phyloP scores from a whole-genome alignment of 2,797 vertebrate genomes.

The Oceanodroma leucorhoa region DNA sequence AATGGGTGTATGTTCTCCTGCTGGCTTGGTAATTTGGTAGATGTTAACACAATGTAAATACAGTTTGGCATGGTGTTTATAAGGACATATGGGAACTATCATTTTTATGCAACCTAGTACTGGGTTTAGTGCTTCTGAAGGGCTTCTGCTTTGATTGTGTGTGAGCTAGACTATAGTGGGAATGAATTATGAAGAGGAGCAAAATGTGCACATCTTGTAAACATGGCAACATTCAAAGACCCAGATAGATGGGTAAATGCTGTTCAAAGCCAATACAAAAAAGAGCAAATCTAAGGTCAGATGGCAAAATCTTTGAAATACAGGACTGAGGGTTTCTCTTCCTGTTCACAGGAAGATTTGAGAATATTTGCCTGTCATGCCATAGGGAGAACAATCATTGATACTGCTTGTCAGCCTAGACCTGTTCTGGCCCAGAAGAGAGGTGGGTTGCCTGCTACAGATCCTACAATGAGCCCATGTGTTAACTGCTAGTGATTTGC shows the following conservation, averaged over 20 bases:
- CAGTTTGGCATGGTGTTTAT: constrained; percentile 41
- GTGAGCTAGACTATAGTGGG: constrained; percentile 29
- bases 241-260: constrained; percentile 33
- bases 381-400: neutral
- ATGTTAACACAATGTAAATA: constrained; percentile 67
- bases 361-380: neutral
- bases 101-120: constrained; percentile 30
- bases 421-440: neutral
- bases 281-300: constrained; percentile 6
- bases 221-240: constrained; percentile 17
- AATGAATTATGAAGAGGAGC: constrained; percentile 49
- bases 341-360: neutral
- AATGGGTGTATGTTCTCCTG: constrained; percentile 39
- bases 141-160: constrained; percentile 51
- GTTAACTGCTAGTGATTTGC: neutral
- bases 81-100: constrained; percentile 51
- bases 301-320: constrained; percentile 17
- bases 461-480: neutral
- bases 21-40: constrained; percentile 49
- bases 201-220: constrained; percentile 53
- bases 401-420: neutral
- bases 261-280: constrained; percentile 35
- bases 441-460: neutral
- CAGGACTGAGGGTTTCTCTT: neutral
- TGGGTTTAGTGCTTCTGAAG: constrained; percentile 46